These are phyloP conservation scores for Mus minutoides DNA, from an alignment of 2,797 vertebrate species.

Conservation along the genomic window DNA sequence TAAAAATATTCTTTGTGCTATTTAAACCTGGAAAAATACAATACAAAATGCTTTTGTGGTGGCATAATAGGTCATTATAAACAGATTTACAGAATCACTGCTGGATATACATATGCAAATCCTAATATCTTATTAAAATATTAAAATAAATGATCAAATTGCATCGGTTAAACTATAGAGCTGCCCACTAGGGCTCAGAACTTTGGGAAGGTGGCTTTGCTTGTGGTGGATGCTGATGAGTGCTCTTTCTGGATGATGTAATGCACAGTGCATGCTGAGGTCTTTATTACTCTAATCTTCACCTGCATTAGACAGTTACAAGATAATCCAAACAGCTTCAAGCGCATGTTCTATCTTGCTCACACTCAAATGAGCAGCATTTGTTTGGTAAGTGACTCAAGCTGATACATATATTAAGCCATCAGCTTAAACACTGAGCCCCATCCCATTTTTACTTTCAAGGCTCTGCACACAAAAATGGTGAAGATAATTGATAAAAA, in stretches of 20 bases:
- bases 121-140: slow-evolving; percentile 64
- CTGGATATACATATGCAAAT: slow-evolving; percentile 56
- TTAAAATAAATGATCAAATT: neutral
- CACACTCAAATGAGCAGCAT: neutral
- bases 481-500: neutral
- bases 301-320: slow-evolving; percentile 52
- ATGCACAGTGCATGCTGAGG: slow-evolving; percentile 61
- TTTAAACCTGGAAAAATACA: neutral
- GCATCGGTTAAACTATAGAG: slow-evolving; percentile 70
- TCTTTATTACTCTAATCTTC: slow-evolving; percentile 61
- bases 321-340: slow-evolving; percentile 63
- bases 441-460: neutral
- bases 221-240: slow-evolving; percentile 40
- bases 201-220: slow-evolving; percentile 16
- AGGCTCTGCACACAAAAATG: neutral
- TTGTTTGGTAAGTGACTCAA: slow-evolving; percentile 36
- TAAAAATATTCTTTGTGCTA: neutral
- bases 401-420: neutral
- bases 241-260: slow-evolving; percentile 48
- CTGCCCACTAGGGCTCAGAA: slow-evolving; percentile 25
- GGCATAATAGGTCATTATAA: neutral
- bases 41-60: neutral
- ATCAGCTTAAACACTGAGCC: slow-evolving; percentile 4
- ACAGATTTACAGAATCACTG: slow-evolving; percentile 23
- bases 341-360: neutral